Conservation (phyloP, 2,888 invertebrate species). For the Philopedon plagiatum region DNA sequence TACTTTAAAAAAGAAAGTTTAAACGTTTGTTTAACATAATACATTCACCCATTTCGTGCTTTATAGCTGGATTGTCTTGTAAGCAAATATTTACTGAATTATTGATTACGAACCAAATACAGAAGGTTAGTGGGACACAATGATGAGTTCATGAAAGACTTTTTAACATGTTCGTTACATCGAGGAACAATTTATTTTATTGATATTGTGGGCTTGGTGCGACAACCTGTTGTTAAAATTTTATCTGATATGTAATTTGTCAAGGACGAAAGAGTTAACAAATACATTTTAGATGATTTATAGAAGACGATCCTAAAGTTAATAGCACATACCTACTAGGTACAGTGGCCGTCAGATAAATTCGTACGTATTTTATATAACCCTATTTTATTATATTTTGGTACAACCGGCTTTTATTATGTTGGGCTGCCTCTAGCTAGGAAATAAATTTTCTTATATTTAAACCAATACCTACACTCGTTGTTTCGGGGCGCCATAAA, state of each 20-base stretch:
- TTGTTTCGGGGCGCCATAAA: no score
- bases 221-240: not conserved
- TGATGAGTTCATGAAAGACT: constrained; percentile 9
- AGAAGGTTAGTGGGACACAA: constrained; percentile 31
- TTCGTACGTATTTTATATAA: no score
- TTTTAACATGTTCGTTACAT: no score
- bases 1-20: constrained; percentile 14
- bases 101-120: not conserved
- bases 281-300: not conserved
- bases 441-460: no score
- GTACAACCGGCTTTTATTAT: no score
- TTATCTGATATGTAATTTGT: not conserved
- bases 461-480: no score
- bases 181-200: no score
- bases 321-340: no score
- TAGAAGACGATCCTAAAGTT: not conserved
- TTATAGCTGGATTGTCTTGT: constrained; percentile 8
- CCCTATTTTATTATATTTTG: no score
- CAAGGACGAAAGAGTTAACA: not conserved
- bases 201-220: not conserved
- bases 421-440: no score
- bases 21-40: constrained; percentile 11
- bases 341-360: no score
- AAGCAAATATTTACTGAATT: constrained; percentile 20
- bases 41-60: not conserved